Base-by-base conservation (phyloP, 2,113 vertebrate genomes). In the Peromyscus leucopus region DNA sequence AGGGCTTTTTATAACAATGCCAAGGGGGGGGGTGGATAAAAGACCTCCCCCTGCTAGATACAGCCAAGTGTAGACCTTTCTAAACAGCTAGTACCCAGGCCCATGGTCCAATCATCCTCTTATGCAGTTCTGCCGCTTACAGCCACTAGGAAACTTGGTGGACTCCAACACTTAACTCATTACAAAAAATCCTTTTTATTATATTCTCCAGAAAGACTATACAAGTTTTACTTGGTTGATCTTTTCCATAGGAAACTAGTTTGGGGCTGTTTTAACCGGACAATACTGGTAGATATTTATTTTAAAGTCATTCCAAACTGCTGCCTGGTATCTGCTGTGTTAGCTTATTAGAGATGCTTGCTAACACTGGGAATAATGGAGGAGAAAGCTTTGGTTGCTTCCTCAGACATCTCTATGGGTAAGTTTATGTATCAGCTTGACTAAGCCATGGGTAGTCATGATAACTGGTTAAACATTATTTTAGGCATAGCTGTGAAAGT, bases 251-350 rank as follows among this genome's bases (percentile, higher is more conserved):
- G 75, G 69, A 88, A 95, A 86, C 26, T 72, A 24, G n/a, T 22
- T 85, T 86, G 36, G 39, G 36, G 31, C 86, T 74, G 51, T 83
- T 88, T 91, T 42, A 92, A 7, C 39, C 21, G 24, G 51, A 78
- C 24, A 84, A 8, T 63, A 82, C 21, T 72, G 36, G 85, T 74
- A 88, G 83, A 57, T 10, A 24, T 16, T 92, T 7, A 24, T 28
- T 92, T 94, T n/a, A 88, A 90, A 90, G 74, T 74, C 42, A 39
- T 59, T n/a, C 28, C 42, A 36, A 85, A 69, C 76, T 92, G 36
- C 57, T 88, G 36, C 65, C 33, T 71, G 72, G 87, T 95, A 90
- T 95, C 55, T 88, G 8, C 74, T 85, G 2, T 36, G n/a, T 67
- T 87, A 28, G 75, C 17, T 74, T 24, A 36, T 9, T 78, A 39